These are phyloP conservation scores for Pseudomyrmex cubaensis DNA, from an alignment of 1,140 invertebrate species.

Conservation along the genomic window DNA sequence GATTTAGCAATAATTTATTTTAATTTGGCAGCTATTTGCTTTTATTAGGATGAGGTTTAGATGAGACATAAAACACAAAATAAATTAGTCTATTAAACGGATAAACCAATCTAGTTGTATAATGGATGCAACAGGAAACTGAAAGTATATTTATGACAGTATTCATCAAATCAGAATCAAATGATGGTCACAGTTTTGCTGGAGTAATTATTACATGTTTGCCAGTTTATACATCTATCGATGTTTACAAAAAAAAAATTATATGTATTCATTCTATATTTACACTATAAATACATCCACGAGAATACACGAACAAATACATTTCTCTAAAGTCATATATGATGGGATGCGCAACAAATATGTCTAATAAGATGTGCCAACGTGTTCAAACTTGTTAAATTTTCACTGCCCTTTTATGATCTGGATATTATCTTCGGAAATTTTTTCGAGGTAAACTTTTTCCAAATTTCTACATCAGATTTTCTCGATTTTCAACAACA, in stretches of 20 bases:
- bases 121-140: conserved; percentile 47
- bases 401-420: conserved; percentile 69
- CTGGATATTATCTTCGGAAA: not conserved
- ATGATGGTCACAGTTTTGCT: conserved; percentile 59
- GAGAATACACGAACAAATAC: conserved; percentile 33
- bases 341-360: conserved; percentile 24
- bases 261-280: conserved; percentile 52
- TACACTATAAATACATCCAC: not conserved
- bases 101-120: conserved; percentile 60
- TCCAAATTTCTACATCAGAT: conserved; percentile 24
- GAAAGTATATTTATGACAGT: conserved; percentile 67
- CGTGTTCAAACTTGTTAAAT: conserved; percentile 74
- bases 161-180: conserved; percentile 66
- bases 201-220: conserved; percentile 68
- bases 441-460: conserved; percentile 46
- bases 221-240: conserved; percentile 69
- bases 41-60: conserved; percentile 11
- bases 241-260: conserved; percentile 59
- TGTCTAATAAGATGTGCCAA: conserved; percentile 75
- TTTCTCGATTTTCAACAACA: conserved; percentile 1
- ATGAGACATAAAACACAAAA: conserved; percentile 1
- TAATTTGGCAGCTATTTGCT: conserved; percentile 10
- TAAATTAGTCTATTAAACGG: conserved; percentile 16
- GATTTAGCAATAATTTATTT: not conserved
- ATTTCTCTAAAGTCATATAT: conserved; percentile 37